Base-by-base conservation (phyloP, 2,797 vertebrate genomes). In the Avahi laniger region DNA sequence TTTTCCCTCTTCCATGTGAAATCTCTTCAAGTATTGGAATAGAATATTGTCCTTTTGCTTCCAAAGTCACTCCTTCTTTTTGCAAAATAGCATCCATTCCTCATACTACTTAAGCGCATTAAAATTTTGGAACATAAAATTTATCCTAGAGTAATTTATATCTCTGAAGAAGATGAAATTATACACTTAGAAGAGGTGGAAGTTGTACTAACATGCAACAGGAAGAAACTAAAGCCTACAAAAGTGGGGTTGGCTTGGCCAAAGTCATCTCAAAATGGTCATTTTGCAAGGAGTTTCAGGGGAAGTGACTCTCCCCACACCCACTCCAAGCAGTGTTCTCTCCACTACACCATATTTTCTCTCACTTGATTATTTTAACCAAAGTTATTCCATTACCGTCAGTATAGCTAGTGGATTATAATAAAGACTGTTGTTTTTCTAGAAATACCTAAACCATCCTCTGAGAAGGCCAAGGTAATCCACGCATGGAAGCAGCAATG, bases 381-480 rank as follows among this genome's bases (percentile, higher is more conserved):
- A 67, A 85, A 67, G 8, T 63, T 33, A 33, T 46, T 67, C 26
- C 17, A 11, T 59, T 24, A 76, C 50, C 33, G 30, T 73, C 57
- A 82, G 11, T 20, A 54, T 33, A 80, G 43, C 35, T 63, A 57
- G 59, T 81, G 35, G 10, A 43, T 43, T 67, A 33, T 20, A 72
- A 67, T 43, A 89, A 79, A 50, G 52, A 50, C 59, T 30, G 22
- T 26, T 84, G 18, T 65, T 96, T 91, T 78, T 70, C 82, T 63
- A 87, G 52, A 46, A 22, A 33, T 81, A 61, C 9, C 52, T 43
- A 57, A 67, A 33, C 26, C 67, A 52, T 69, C 35, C 59, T 79
- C 43, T 30, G 89, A 96, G 88, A 96, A 82, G 72, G 50, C 48
- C 38, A 87, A 83, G 91, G 35, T 38, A 63, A 95, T 41, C 54